Evolutionary conservation across 2,113 vertebrate genomes (phyloP).

Genomic region (Cettia cetti): DNA sequence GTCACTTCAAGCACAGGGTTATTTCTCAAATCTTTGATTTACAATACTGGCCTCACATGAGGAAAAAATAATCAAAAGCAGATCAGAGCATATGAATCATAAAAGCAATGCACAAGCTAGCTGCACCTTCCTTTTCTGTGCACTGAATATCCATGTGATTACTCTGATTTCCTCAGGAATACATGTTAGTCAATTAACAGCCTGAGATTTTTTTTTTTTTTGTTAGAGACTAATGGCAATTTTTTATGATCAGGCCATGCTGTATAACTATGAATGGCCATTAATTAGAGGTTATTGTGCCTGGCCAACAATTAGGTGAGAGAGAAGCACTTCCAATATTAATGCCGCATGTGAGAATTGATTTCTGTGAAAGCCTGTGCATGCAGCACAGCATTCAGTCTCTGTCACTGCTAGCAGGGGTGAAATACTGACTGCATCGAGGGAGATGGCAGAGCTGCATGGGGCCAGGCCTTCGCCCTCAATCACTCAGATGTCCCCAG

Average conservation of each 20-base stretch:
- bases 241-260: background rate
- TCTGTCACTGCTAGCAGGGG: background rate
- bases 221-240: background rate
- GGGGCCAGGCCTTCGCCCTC: background rate
- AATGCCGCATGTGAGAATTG: background rate
- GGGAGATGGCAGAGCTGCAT: slow-evolving; percentile 10
- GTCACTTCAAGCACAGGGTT: background rate
- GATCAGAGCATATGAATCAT: slow-evolving; percentile 13
- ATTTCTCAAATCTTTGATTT: slow-evolving; percentile 37
- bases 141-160: background rate
- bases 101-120: background rate
- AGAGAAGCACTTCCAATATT: background rate
- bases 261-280: background rate
- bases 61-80: slow-evolving; percentile 31
- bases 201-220: background rate
- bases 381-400: background rate
- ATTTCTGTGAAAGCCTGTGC: slow-evolving; percentile 14
- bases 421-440: slow-evolving; percentile 16
- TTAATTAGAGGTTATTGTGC: slow-evolving; percentile 36
- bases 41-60: background rate
- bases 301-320: background rate
- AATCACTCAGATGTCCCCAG: background rate
- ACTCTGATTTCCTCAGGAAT: background rate
- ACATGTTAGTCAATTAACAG: slow-evolving; percentile 34
- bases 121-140: background rate